Evolutionary conservation across 2,113 vertebrate genomes (phyloP), one percentile per base, ranked within the genome.

Genomic region (Notarius lentiginosus): DNA sequence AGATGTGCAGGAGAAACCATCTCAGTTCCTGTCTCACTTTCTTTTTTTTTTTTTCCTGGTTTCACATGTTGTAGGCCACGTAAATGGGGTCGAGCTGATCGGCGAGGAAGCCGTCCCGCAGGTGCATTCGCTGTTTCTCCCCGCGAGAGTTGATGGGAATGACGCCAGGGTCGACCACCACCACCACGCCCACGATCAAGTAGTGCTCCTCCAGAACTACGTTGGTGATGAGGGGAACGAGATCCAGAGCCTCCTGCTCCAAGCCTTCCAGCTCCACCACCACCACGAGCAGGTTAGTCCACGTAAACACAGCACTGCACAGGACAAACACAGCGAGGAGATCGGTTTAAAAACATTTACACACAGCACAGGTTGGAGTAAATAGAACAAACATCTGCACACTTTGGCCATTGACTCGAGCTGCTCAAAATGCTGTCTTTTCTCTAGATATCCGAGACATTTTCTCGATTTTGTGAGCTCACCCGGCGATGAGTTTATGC

Each of bases 21-120:
- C 66, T 85, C 65, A 72, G 6, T 84, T 61, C 18, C 51, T 47
- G 53, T 73, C 27, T 84, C 55, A n/a, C 82, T 5, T 68, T 41
- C 49, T 84, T 30, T 34, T 20, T 61, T 63, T 63, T 60, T 58
- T 34, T 30, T 30, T 30, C 24, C 18, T 49, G 49, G n/a, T 68
- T 63, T 79, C 89, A 99, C 97, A 99, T 99, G 92, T 99, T 99
- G 94, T 99, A 99, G 85, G 98, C 98, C 89, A 99, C 98, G 0
- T 99, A 99, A 92, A 99, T 97, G 68, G 98, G 98, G 94, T 99
- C 98, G 92, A 99, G 93, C 92, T 99, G 98, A 93, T 99, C 98
- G 0, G 97, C 98, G 85, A 99, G 94, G 92, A 99, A 99, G 82
- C 98, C 98, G 0, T 99, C 98, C 10, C 98, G 95, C 91, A 99